A percentile compares a stretch with the other conserved stretches of the same genome.
Conservation (phyloP, 2,113 vertebrate genomes). For the Falcunculus frontatus region DNA sequence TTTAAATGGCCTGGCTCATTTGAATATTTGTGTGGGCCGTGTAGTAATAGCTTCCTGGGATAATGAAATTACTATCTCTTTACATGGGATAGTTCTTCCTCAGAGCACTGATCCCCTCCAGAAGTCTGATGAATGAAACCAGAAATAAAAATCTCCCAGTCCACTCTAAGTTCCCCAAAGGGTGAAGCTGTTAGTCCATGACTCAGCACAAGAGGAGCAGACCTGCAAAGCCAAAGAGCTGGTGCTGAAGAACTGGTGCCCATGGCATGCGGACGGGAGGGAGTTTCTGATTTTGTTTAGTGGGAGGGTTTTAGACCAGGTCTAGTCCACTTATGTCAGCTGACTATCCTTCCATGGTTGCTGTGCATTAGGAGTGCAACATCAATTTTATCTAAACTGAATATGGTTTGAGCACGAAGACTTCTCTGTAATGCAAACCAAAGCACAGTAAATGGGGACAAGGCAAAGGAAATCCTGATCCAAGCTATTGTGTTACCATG, state of each 20-base stretch:
- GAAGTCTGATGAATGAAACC: background rate
- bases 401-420: background rate
- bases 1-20: background rate
- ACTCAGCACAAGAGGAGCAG: background rate
- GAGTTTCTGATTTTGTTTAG: background rate
- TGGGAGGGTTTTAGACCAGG: background rate
- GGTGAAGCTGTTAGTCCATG: background rate
- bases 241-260: background rate
- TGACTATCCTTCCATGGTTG: background rate
- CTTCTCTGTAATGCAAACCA: background rate
- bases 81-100: background rate
- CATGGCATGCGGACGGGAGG: accelerated
- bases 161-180: background rate
- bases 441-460: background rate
- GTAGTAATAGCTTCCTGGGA: background rate
- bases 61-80: background rate
- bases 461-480: background rate
- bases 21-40: background rate
- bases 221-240: background rate
- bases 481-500: background rate
- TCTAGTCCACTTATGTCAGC: background rate
- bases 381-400: background rate
- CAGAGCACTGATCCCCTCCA: background rate
- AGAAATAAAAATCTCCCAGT: background rate
- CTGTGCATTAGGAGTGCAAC: background rate